Base-by-base conservation (phyloP, 2,113 vertebrate species). In the Chiloscyllium plagiosum region DNA sequence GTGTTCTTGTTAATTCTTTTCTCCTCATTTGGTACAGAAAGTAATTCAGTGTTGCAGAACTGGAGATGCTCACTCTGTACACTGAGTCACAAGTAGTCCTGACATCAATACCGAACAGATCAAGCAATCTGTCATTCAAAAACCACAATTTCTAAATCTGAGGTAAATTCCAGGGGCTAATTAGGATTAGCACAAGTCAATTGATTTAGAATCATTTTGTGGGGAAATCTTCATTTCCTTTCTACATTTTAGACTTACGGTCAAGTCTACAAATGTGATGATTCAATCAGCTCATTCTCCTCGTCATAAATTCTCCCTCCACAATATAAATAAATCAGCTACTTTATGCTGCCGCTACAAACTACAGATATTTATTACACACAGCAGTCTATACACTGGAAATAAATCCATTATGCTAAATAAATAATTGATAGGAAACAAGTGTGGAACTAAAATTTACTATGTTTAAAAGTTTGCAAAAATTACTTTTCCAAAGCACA, bases 341-440 rank as follows among this genome's bases (percentile, higher is more conserved):
- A 42, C 42, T 95, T 95, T 95, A 95, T 72, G 94, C 94, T 95
- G 94, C 42, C 42, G 50, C 94, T 95, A 95, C 72, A 72, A 76
- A 95, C 94, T 95, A 94, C 93, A 33, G 94, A 95, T 95, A 95
- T 95, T 95, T 95, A 95, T 76, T 95, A 72, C 42, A 95, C 94
- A 95, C 94, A 95, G 94, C 94, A 95, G n/a, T 95, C 94, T 95
- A 95, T 95, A 95, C 94, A 95, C 37, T 95, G 94, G 69, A 72
- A 95, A 72, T 95, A 95, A 95, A 72, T 95, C 69, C 94, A 72
- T 76, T 95, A 4, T 95, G 69, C 69, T 95, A 70, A 47, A 95
- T 70, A 72, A 95, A 95, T 95, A 95, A 95, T 37, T 95, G 94
- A 72, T 95, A 95, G 69, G 47, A 95, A 95, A 95, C 94, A 95